phyloP scores from a whole-genome alignment of 2,888 invertebrate genomes.

The Dryobota labecula region DNA sequence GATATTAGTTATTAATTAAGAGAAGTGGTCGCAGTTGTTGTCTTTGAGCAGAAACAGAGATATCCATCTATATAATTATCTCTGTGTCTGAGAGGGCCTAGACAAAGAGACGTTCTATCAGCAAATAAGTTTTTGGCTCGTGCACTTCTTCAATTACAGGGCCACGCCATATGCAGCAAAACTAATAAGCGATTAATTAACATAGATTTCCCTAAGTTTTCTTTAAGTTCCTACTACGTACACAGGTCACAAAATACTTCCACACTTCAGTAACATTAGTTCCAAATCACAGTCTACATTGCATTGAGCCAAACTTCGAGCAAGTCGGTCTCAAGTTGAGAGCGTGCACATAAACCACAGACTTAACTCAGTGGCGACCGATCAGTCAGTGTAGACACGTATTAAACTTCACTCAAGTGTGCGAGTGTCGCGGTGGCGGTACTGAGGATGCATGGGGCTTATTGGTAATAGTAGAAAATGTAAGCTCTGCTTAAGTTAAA shows the following conservation, averaged over 20 bases:
- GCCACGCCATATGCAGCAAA: too few relatives aligned
- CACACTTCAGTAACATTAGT: slow-evolving; percentile 22
- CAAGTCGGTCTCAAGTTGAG: slow-evolving; percentile 34
- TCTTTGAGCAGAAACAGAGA: background rate
- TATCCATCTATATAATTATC: background rate
- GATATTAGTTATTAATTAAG: slow-evolving; percentile 55
- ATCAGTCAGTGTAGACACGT: slow-evolving; percentile 58
- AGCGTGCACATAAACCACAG: slow-evolving; percentile 38
- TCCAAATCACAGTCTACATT: slow-evolving; percentile 39
- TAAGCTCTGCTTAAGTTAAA: background rate
- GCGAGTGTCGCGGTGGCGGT: slow-evolving; percentile 9
- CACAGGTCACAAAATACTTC: slow-evolving; percentile 11
- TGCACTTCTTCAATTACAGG: background rate
- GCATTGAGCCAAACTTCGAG: slow-evolving; percentile 35
- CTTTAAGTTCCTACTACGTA: background rate
- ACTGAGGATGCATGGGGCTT: background rate
- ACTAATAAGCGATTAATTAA: background rate
- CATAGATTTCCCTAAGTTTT: background rate
- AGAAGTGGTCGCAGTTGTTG: slow-evolving; percentile 28
- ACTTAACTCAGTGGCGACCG: slow-evolving; percentile 22
- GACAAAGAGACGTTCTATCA: too few relatives aligned
- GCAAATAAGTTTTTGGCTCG: background rate
- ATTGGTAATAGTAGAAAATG: background rate
- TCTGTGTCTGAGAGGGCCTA: too few relatives aligned
- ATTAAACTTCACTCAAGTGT: slow-evolving; percentile 47